Percentiles rank a stretch among this genome's conserved stretches.
Evolutionary conservation across 2,797 vertebrate genomes (phyloP).

Genomic region (Eurystomus glaucurus): DNA sequence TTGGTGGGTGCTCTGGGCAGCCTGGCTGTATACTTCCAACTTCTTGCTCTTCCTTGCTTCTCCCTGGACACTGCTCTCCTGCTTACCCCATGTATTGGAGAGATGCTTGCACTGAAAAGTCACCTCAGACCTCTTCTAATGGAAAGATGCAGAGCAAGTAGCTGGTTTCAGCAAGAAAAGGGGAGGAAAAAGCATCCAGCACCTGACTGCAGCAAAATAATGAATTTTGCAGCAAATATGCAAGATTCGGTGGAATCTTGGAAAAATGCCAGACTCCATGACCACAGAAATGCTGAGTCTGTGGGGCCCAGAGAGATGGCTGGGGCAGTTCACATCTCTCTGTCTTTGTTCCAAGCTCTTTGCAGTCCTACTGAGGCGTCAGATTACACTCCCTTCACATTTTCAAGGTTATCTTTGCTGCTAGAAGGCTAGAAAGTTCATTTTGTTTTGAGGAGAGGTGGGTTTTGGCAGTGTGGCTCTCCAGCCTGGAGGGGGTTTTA

Average conservation of each 20-base stretch:
- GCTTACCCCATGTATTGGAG: fast-evolving
- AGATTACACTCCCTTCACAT: slow-evolving; percentile 50
- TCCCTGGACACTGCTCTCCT: neutral
- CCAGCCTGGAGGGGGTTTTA: neutral
- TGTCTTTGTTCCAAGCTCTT: slow-evolving; percentile 60
- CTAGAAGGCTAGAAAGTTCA: slow-evolving; percentile 45
- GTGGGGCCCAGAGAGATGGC: slow-evolving; percentile 72
- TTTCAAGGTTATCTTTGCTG: slow-evolving; percentile 71
- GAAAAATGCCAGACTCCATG: slow-evolving; percentile 55
- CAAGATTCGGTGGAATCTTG: slow-evolving; percentile 74
- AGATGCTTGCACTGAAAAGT: neutral
- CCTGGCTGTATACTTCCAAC: neutral
- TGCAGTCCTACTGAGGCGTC: slow-evolving; percentile 54
- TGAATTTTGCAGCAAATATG: slow-evolving; percentile 78
- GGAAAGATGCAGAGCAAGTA: neutral
- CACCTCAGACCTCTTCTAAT: neutral
- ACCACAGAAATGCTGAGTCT: slow-evolving; percentile 79
- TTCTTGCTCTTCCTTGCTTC: neutral
- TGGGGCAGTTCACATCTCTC: slow-evolving; percentile 72
- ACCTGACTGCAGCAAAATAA: slow-evolving; percentile 76
- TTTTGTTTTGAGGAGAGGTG: neutral
- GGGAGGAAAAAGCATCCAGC: slow-evolving; percentile 30
- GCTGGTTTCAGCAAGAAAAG: slow-evolving; percentile 30
- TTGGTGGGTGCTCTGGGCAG: neutral
- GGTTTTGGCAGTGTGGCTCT: neutral